A percentile compares a stretch with the other conserved stretches of the same genome.
Conservation (phyloP, 2,888 invertebrate genomes). For the Lydus trimaculatus region DNA sequence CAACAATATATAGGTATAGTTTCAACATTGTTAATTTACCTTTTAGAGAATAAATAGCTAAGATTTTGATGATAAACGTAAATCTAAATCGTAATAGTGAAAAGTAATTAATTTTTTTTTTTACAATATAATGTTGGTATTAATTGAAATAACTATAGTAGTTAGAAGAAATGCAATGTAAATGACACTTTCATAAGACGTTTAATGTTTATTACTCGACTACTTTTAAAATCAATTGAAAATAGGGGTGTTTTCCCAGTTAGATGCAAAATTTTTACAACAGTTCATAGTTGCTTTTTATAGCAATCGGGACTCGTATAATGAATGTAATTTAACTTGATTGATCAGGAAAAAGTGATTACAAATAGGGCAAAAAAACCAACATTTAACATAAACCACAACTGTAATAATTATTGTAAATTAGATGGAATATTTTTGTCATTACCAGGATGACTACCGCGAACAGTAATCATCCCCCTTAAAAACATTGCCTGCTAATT, state of each 20-base stretch:
- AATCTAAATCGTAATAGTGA: too few species aligned
- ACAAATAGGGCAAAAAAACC: too few species aligned
- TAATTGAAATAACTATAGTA: neutral
- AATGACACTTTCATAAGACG: too few species aligned
- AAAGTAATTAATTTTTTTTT: too few species aligned
- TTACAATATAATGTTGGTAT: too few species aligned
- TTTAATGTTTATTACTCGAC: neutral
- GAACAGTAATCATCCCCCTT: neutral
- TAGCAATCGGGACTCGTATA: neutral
- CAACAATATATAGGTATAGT: neutral
- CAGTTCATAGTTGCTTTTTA: neutral
- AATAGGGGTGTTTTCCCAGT: neutral
- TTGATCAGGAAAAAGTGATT: too few species aligned
- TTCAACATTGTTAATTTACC: constrained; percentile 1
- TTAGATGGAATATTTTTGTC: neutral
- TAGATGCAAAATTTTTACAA: neutral
- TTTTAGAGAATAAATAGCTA: neutral
- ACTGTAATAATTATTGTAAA: neutral
- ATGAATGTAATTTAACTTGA: neutral
- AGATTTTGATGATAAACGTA: neutral
- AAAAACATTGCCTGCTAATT: constrained; percentile 1
- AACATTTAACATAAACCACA: neutral
- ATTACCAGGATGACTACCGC: neutral
- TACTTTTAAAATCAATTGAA: constrained; percentile 11
- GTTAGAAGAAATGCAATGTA: neutral